Evolutionary conservation across 2,797 vertebrate genomes (phyloP).

Genomic region (Acrossocheilus wenchowensis): DNA sequence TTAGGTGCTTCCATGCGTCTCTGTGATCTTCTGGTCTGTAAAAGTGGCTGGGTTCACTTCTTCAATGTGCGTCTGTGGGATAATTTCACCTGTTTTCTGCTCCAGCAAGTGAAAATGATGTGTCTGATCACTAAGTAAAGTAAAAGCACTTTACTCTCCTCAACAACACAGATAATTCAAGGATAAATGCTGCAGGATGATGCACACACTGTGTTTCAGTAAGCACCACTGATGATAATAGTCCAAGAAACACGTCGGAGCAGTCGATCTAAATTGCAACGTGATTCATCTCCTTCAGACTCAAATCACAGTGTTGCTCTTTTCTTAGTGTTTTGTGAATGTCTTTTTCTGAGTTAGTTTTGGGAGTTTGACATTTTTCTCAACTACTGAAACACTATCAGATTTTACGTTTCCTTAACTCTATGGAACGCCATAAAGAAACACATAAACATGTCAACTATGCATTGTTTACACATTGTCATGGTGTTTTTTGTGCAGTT

Average conservation of each 20-base stretch:
- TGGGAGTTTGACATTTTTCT: neutral
- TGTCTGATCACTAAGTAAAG: neutral
- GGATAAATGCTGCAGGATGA: neutral
- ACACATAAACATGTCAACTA: neutral
- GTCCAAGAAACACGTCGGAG: constrained; percentile 16
- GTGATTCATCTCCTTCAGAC: neutral
- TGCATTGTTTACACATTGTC: neutral
- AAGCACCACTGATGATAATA: constrained; percentile 62
- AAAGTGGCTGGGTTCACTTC: neutral
- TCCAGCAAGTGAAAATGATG: neutral
- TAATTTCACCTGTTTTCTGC: neutral
- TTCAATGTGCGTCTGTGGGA: neutral
- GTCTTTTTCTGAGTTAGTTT: neutral
- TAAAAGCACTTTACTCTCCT: neutral
- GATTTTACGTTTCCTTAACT: neutral
- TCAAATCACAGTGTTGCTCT: neutral
- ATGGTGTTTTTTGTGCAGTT: neutral
- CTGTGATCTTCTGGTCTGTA: neutral
- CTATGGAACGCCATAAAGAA: neutral
- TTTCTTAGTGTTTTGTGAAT: neutral
- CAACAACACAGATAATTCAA: neutral
- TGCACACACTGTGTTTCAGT: neutral
- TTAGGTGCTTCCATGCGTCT: no score
- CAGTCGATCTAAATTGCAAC: neutral
- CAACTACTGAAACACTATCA: neutral